These are phyloP conservation scores for Lasiurus cinereus DNA, from an alignment of 2,113 vertebrate genomes.

Conservation along the genomic window DNA sequence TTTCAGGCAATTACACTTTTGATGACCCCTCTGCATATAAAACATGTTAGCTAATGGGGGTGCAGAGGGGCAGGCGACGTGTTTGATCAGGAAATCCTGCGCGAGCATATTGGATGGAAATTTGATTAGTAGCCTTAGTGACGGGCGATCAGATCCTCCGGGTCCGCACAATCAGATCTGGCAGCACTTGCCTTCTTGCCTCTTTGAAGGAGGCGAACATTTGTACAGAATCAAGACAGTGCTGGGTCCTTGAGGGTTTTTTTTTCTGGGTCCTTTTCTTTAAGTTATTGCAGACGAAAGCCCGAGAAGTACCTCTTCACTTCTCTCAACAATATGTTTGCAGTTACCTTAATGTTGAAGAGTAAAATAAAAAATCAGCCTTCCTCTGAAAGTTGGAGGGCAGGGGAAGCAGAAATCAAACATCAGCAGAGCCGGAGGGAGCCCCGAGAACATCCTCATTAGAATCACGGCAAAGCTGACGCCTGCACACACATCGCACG, in stretches of 20 bases:
- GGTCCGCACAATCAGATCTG: slow-evolving; percentile 93
- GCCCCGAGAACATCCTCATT: not conserved
- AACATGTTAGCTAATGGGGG: slow-evolving; percentile 96
- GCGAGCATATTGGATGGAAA: slow-evolving; percentile 94
- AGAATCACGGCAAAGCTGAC: not conserved
- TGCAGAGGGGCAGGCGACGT: slow-evolving; percentile 90
- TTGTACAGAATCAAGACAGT: slow-evolving; percentile 90
- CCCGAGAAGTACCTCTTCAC: slow-evolving; percentile 87
- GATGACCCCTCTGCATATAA: slow-evolving; percentile 95
- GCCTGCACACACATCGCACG: no score
- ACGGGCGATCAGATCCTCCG: slow-evolving; percentile 92
- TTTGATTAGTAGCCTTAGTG: slow-evolving; percentile 97
- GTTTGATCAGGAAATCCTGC: slow-evolving; percentile 96
- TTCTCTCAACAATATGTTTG: slow-evolving; percentile 89
- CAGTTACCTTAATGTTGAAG: slow-evolving; percentile 84
- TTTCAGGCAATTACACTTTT: slow-evolving; percentile 94
- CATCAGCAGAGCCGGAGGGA: not conserved
- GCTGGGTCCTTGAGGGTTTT: slow-evolving; percentile 83
- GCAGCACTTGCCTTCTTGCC: slow-evolving; percentile 91
- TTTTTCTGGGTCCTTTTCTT: slow-evolving; percentile 64
- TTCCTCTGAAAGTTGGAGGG: slow-evolving; percentile 46
- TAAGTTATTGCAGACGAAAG: slow-evolving; percentile 89
- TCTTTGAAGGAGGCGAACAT: slow-evolving; percentile 91
- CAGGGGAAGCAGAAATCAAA: slow-evolving; percentile 54
- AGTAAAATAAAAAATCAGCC: slow-evolving; percentile 70